Evolutionary conservation across 2,888 invertebrate species (phyloP).

Genomic region (Aleiodes testaceus): DNA sequence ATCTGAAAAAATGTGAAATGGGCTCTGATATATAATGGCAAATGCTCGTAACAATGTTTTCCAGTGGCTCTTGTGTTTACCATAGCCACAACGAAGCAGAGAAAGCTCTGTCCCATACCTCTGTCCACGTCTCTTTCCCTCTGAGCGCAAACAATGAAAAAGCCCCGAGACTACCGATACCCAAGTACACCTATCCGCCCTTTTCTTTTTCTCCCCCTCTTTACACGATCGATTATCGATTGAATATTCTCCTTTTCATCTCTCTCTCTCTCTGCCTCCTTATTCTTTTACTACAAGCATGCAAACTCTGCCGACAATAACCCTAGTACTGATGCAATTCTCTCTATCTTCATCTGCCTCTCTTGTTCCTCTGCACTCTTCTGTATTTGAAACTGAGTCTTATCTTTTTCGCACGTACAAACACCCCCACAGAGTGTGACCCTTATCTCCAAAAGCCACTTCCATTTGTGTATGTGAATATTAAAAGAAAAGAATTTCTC

Average conservation of each 20-base stretch:
- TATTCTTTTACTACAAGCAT: conserved; percentile 17
- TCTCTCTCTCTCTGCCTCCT: neutral
- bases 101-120: conserved; percentile 7
- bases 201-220: conserved; percentile 32
- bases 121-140: conserved; percentile 21
- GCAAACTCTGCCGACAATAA: conserved; percentile 26
- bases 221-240: conserved; percentile 36
- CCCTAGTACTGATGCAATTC: conserved; percentile 25
- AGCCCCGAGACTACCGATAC: conserved; percentile 23
- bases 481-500: conserved; percentile 4
- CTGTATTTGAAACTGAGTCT: conserved; percentile 28
- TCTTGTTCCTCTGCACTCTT: conserved; percentile 37
- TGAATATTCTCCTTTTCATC: conserved; percentile 7
- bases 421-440: conserved; percentile 22
- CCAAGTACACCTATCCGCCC: conserved; percentile 15
- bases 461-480: conserved; percentile 6
- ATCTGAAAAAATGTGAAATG: neutral
- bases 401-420: conserved; percentile 37
- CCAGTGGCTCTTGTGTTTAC: conserved; percentile 9
- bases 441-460: conserved; percentile 19
- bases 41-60: conserved; percentile 20
- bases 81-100: neutral
- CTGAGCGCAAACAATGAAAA: conserved; percentile 37
- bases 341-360: conserved; percentile 33
- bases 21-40: neutral